Base-by-base conservation (phyloP, 2,888 invertebrate genomes). In the Serrognathus titanus region DNA sequence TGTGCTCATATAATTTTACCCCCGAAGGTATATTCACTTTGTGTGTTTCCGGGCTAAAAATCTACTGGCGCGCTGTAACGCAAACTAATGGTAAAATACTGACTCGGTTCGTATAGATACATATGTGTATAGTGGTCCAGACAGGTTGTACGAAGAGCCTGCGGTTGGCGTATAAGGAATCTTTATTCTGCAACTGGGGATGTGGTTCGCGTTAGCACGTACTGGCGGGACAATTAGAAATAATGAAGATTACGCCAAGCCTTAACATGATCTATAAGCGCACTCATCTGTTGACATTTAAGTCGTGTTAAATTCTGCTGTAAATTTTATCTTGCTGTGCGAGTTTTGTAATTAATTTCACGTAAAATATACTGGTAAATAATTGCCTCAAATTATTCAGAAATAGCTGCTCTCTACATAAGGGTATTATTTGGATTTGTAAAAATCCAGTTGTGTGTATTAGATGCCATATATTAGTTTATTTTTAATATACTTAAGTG, bases 41-140 rank as follows among this genome's bases (percentile, higher is more conserved):
- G 46, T 13, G 35, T 40, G 9, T 53, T 53, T 57, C 43, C 51
- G 56, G 58, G 51, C 55, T 59, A 57, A 64, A 62, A 59, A 63
- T 55, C 64, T 69, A 69, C 71, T 61, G 68, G 67, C 66, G 63
- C 64, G 64, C 58, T 58, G 55, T 54, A 60, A 66, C 66, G 64
- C 65, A 60, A 65, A 70, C 72, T 75, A 75, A 75, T 75, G 72
- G 73, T 75, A 74, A 75, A 74, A 74, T 74, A 75, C 74, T 74
- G 72, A 71, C 71, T 69, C 61, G 62, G 66, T 65, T 63, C 68
- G 66, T 70, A 72, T 73, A 70, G 71, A 71, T 72, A 73, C 72
- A 72, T 72, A 72, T 72, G 72, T 71, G 70, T 64, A 60, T 58
- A 70, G 69, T 58, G 51, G 70, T 43, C 69, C 70, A 66, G 58